Base-by-base conservation (phyloP, 2,888 invertebrate genomes). In the Margaritifera margaritifera region DNA sequence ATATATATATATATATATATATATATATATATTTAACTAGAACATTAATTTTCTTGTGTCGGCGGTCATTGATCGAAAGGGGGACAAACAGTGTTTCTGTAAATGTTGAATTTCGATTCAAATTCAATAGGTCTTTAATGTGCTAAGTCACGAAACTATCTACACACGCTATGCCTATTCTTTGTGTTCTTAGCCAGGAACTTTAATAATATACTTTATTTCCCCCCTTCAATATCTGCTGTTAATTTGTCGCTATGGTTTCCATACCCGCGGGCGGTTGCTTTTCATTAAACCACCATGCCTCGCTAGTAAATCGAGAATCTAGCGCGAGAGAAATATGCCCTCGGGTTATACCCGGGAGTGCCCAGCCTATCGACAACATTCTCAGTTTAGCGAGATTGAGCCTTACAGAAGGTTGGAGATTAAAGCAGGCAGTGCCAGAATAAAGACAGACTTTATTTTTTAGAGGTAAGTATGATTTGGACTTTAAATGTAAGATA, bases 271-370 rank as follows among this genome's bases (percentile, higher is more conserved):
- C 52, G 31, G 62, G 72, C 68, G 54, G 22, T 52, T 64, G 50
- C 69, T 62, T 69, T 74, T 74, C 74, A 71, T 71, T 74, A 66
- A 66, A 64, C 64, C 68, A 60, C 66, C 66, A 62, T 69, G 59
- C 69, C 50, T 63, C 64, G 64, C 73, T 66, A 73, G 73, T 67
- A 68, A 65, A 69, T 62, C 66, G 61, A 63, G 71, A 72, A 75
- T 66, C 71, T 76, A 70, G 77, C 74, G 77, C 75, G 71, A 72
- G 71, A 78, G 69, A 71, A 69, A 53, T 71, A 72, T 66, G 74
- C 78, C 79, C 63, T 22, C 54, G 68, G 80, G 73, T 68, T 63
- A 67, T 71, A 71, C 73, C 78, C 75, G 73, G 71, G 63, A 75
- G 75, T 73, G 11, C 59, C 58, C 62, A 62, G 58, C 62, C 62